Base-by-base conservation (phyloP, 1,140 invertebrate genomes). In the Drosophila leontia region DNA sequence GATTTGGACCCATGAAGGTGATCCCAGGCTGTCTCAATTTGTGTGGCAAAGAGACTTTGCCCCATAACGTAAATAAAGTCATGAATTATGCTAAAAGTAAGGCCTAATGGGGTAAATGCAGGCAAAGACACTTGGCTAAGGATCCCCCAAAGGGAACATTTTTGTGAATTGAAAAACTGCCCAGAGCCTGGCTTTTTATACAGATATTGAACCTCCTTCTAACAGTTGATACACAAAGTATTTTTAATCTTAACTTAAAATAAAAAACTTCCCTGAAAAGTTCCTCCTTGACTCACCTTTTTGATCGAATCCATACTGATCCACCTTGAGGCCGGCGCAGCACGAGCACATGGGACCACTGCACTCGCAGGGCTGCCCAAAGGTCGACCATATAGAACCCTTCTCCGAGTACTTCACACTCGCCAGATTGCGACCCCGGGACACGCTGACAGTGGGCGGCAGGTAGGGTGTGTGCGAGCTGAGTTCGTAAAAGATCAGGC, bases 301-400 rank as follows among this genome's bases (percentile, higher is more conserved):
- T 44, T 92, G 91, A 78, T 92, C 84, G 41, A 92, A 92, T 42
- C 60, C 80, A 57, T 87, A 92, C 34, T 91, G 87, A 63, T 86
- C 78, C 15, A 92, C 85, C 63, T 92, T 92, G 47, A 92, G 64
- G 0, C 91, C 91, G 3, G 85, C 91, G 55, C 91, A 92, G 75
- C 91, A 92, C 13, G 87, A 91, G 19, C 91, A 92, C 2, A 71
- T 34, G 1, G 69, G 50, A 4, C 77, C 86, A 17, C 29, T 47
- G 60, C 91, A 92, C 11, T 79, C 77, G 47, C 91, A 92, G 17
- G 91, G 91, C 70, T 92, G 85, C 0, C 91, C 91, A n/a, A 92
- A 92, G 9, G 91, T 91, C 1, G 90, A 91, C 85, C 90, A 91
- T 15, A 92, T 92, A 13, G 91, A 92, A 15, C 86, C 91, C 71